Base-by-base conservation (phyloP, 2,888 invertebrate species). In the Amphimallon solstitiale region DNA sequence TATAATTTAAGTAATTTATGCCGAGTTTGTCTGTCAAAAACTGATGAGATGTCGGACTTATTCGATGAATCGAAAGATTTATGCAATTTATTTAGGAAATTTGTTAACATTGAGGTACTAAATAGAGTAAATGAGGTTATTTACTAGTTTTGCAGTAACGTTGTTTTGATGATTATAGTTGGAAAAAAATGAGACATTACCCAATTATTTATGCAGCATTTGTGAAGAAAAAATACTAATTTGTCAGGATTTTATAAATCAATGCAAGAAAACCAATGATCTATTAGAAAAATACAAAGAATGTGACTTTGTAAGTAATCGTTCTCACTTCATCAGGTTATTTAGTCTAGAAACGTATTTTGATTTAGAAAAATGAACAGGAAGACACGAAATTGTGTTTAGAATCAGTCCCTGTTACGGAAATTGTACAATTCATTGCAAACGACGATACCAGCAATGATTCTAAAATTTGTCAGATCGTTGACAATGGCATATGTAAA, bases 181-280 rank as follows among this genome's bases (percentile, higher is more conserved):
- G 9, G 63, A 68, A 45, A 63, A 70, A 29, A 66, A 72, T 54
- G 72, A 71, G 7, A 52, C 65, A 34, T 54, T 74, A 4, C 74
- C 76, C 1, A 68, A 63, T 17, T 70, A 69, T 60, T 59, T 77
- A 10, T 77, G 77, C 56, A 60, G 52, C 5, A 54, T 56, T 21
- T 77, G 77, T 56, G 75, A 74, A 63, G 71, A 73, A 46, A 76
- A 75, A 69, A 68, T 79, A 49, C 72, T 65, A 37, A 68, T 69
- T 19, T 75, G 74, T 6, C 77, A 72, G 54, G 72, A 73, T 52
- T 77, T 77, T 56, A 73, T 74, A 63, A 71, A 73, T 67, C 65
- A 74, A 54, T 73, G 74, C 54, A 72, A 71, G 56, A 73, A 74
- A 68, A 75, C 77, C 5, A 73, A 73, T 45, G 61, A 69, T 59